A percentile compares a stretch with the other conserved stretches of the same genome.
Evolutionary conservation across 35 echinoderm and acorn worm genomes (phyloP).

Genomic region (Hemicentrotus pulcherrimus): DNA sequence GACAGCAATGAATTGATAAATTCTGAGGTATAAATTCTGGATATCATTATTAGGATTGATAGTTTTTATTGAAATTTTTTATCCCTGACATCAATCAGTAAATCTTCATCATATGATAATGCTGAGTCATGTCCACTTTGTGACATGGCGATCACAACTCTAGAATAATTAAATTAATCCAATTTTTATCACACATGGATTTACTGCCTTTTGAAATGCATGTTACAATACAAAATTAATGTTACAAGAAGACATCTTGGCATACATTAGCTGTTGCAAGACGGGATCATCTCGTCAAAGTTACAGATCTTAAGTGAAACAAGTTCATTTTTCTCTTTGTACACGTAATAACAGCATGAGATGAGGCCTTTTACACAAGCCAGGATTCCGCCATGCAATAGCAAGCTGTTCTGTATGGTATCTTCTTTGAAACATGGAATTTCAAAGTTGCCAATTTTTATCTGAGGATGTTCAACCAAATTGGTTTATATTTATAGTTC

Average conservation of each 20-base stretch:
- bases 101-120: neutral
- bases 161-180: neutral
- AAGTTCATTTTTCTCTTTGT: neutral
- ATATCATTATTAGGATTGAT: neutral
- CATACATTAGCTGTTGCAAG: constrained; percentile 1
- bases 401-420: neutral
- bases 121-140: neutral
- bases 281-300: neutral
- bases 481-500: too few species aligned
- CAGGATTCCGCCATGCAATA: neutral
- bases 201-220: neutral
- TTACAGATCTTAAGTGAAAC: neutral
- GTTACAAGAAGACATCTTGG: neutral
- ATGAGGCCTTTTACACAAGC: neutral
- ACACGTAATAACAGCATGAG: neutral
- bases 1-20: too few species aligned
- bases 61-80: neutral
- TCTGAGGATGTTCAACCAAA: neutral
- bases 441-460: neutral
- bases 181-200: neutral
- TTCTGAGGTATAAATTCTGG: neutral
- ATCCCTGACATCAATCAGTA: neutral
- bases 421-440: neutral
- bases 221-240: neutral
- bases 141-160: neutral